These are phyloP conservation scores for Ornithoptera alexandrae DNA, from an alignment of 2,888 invertebrate genomes.

Conservation along the genomic window DNA sequence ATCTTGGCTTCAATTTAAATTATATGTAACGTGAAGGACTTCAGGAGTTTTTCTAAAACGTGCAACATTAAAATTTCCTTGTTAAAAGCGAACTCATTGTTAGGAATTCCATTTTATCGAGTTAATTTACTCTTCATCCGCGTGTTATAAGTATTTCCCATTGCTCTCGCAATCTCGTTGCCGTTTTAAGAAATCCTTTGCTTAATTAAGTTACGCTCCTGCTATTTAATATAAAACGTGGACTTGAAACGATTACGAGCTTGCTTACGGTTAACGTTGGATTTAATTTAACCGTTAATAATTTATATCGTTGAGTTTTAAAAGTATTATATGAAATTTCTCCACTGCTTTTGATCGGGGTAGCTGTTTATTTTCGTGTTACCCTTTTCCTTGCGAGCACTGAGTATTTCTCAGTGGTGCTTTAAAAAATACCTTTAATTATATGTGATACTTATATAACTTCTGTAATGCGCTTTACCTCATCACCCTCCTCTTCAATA, in stretches of 20 bases:
- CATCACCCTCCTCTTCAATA: no score
- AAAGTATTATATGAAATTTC: background rate
- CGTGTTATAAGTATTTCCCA: conserved; percentile 22
- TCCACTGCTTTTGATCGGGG: no score
- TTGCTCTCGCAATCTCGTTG: conserved; percentile 21
- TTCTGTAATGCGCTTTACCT: no score
- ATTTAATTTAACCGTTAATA: conserved; percentile 6
- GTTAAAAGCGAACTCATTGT: background rate
- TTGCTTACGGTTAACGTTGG: conserved; percentile 11
- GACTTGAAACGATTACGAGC: conserved; percentile 20
- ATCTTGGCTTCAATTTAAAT: no score
- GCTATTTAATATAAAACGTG: conserved; percentile 23
- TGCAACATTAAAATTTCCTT: no score
- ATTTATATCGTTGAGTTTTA: background rate
- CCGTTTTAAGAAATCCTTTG: conserved; percentile 50
- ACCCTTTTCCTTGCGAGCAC: no score
- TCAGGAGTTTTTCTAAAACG: no score
- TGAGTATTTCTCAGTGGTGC: no score
- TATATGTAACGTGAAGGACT: no score
- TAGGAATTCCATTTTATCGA: conserved; percentile 16
- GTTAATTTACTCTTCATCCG: conserved; percentile 20
- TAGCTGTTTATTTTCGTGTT: no score
- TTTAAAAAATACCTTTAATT: no score
- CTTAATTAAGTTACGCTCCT: conserved; percentile 54
- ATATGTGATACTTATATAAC: no score